Evolutionary conservation across 2,888 invertebrate genomes (phyloP).

Genomic region (Nomada flava): DNA sequence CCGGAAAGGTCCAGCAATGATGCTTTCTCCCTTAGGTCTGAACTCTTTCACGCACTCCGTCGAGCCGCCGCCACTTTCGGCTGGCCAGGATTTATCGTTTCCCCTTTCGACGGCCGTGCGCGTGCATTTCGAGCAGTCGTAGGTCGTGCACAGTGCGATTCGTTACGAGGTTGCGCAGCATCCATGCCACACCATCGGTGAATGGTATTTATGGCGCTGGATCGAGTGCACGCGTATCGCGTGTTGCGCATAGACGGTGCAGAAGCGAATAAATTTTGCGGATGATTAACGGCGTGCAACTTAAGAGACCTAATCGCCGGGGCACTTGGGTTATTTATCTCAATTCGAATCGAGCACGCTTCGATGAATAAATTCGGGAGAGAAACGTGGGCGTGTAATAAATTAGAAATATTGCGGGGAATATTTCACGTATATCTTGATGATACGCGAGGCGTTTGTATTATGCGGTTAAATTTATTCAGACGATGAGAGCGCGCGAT

Average conservation of each 20-base stretch:
- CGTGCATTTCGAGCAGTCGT: conserved; percentile 22
- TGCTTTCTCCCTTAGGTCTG: conserved; percentile 16
- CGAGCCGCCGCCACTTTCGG: background rate
- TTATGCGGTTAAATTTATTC: background rate
- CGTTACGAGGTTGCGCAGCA: conserved; percentile 49
- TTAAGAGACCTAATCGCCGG: conserved; percentile 3
- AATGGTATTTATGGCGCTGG: conserved; percentile 50
- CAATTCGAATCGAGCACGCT: conserved; percentile 7
- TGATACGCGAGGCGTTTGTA: background rate
- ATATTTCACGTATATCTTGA: background rate
- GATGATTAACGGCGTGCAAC: conserved; percentile 29
- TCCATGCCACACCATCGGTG: conserved; percentile 8
- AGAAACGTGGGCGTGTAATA: background rate
- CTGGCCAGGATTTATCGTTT: conserved; percentile 45
- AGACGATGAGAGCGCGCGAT: background rate
- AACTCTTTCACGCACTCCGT: background rate
- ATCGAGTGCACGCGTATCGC: conserved; percentile 41
- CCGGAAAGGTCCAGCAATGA: background rate
- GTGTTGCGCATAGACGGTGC: conserved; percentile 21
- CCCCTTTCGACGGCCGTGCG: conserved; percentile 37
- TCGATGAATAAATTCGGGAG: background rate
- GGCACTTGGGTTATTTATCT: background rate
- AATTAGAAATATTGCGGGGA: background rate
- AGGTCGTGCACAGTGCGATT: conserved; percentile 51
- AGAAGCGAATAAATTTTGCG: background rate